Evolutionary conservation across 2,113 vertebrate genomes (phyloP), one percentile per base, ranked within the genome.

Genomic region (Ochotona princeps): DNA sequence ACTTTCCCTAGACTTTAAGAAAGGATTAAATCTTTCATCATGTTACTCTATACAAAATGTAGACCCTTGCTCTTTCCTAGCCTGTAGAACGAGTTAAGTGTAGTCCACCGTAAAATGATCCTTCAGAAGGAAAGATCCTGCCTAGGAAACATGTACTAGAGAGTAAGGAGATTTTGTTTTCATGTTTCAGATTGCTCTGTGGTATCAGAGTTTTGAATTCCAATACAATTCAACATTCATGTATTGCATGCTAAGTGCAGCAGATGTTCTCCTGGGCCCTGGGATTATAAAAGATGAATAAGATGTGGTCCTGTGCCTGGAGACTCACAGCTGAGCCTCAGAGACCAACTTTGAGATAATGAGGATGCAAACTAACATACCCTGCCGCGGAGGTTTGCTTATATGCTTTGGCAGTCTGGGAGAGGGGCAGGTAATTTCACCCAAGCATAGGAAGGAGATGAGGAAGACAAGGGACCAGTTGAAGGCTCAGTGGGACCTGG

Each of bases 181-280:
- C 44, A 14, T 51, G 20, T 86, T 85, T n/a, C 23, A 76, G 54
- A 38, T 73, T 83, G 38, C 38, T 81, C 47, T 88, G 30, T 82
- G 70, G 20, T 20, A 2, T 82, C 83, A 85, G 60, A 35, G 9
- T 91, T 96, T 91, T 91, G 70, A 79, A 74, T 94, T 61, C 51
- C 28, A 80, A 20, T 67, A 79, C 65, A 90, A 75, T 73, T 67
- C 28, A 70, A 51, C 25, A 44, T 70, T 57, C 4, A 66, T 63
- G 7, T 47, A 63, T 57, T 85, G 67, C 67, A 8, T 60, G 69
- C 63, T 93, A 90, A 94, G n/a, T 79, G 51, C 90, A n/a, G 74
- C 51, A 79, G 78, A 89, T 54, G 81, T 47, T 74, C 2, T 75
- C 20, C 81, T 89, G 88, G 63, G 4, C 20, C 60, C 30, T 67